Base-by-base conservation (phyloP, 2,797 vertebrate species). In the Danio jaintianensis region DNA sequence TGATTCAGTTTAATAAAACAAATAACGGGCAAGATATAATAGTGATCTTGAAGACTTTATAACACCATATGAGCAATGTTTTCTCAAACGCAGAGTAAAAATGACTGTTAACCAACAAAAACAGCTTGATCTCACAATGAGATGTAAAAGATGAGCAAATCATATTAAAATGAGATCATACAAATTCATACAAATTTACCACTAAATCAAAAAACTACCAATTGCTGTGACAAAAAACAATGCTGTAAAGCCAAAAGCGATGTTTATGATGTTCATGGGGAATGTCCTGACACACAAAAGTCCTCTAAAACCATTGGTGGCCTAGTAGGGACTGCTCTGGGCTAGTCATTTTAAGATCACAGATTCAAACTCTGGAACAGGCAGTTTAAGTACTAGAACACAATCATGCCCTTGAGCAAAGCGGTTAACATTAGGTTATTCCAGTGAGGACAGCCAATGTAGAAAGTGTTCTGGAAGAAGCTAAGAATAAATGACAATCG, bases 351-450 rank as follows among this genome's bases (percentile, higher is more conserved):
- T 66, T 7, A 66, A n/a, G 61, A 43, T 55, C 43, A 20, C 74
- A 12, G 74, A 48, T 76, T 45, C 38, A 55, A 76, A 18, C 38
- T 10, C 55, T 55, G 61, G 11, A 64, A 53, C 47, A 53, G 8
- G 8, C 3, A 43, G 61, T 66, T 66, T 13, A 76, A 64, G 74
- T 29, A 66, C 48, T 29, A 52, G 48, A 55, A 66, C 61, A 76
- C 61, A 76, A 15, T 66, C n/a, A 48, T 77, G 62, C 50, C 62
- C 62, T 55, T 67, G 15, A 67, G 40, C 62, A 10, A 56, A 4
- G 4, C 50, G 29, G 75, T 56, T 67, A 45, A 45, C 50, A 66
- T 22, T 20, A 55, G 48, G 61, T 42, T 55, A 29, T 29, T 45
- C 50, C 62, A 56, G 52, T 45, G 62, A 48, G 40, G 13, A 66